Evolutionary conservation across 2,113 vertebrate genomes (phyloP).

Genomic region (Etia nguti): DNA sequence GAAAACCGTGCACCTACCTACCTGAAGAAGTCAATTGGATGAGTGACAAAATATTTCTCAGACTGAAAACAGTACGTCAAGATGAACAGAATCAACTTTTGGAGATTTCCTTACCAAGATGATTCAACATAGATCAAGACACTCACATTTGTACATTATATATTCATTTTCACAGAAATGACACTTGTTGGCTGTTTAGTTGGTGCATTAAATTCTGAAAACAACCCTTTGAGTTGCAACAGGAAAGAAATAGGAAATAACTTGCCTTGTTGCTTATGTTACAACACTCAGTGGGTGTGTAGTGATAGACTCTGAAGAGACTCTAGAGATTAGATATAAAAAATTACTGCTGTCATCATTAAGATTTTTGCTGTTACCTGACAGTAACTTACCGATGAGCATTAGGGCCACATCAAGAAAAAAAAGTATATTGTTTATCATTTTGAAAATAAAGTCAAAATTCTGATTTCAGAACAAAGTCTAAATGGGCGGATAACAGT

Average conservation of each 20-base stretch:
- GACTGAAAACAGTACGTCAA: not conserved
- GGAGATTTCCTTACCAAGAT: not conserved
- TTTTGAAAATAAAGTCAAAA: not conserved
- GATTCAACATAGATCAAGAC: not conserved
- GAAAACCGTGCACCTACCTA: not conserved
- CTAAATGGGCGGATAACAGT: accelerated
- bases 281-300: accelerated
- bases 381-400: accelerated
- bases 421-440: not conserved
- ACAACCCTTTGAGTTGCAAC: not conserved
- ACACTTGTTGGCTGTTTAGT: not conserved
- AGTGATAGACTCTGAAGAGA: not conserved
- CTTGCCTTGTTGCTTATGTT: not conserved
- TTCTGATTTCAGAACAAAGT: not conserved
- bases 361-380: not conserved
- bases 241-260: not conserved
- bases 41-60: not conserved
- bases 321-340: not conserved
- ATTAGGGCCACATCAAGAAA: not conserved
- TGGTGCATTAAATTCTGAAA: not conserved
- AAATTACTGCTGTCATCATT: not conserved
- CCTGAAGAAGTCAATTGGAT: not conserved
- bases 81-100: not conserved
- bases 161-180: not conserved
- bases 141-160: not conserved